A percentile compares a stretch with the other conserved stretches of the same genome.
phyloP scores from a whole-genome alignment of 2,888 invertebrate genomes.

The Bombylius major region DNA sequence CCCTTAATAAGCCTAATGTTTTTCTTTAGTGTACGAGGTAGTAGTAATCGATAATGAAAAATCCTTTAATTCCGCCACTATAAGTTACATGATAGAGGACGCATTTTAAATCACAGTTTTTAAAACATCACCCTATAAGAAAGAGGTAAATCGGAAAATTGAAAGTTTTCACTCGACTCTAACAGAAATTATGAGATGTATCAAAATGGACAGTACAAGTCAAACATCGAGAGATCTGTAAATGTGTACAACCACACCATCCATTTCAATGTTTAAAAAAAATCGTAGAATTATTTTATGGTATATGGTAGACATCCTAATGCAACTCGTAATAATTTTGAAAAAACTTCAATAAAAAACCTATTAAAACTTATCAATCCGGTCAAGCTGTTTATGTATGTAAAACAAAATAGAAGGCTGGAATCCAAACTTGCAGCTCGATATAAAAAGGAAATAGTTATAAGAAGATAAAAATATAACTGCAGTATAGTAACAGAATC shows the following conservation, averaged over 20 bases:
- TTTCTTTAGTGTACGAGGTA: constrained; percentile 8
- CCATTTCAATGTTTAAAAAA: too few relatives aligned
- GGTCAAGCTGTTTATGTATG: constrained; percentile 9
- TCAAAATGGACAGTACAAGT: not conserved
- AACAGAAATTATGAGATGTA: constrained; percentile 4
- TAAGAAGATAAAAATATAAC: too few relatives aligned
- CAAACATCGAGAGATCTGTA: not conserved
- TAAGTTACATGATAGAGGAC: constrained; percentile 4
- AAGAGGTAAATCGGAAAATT: constrained; percentile 3
- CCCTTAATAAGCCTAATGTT: constrained; percentile 9
- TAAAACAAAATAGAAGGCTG: too few relatives aligned
- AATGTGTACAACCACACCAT: not conserved
- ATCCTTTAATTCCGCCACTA: constrained; percentile 2
- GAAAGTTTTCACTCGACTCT: constrained; percentile 7
- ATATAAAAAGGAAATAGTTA: too few relatives aligned
- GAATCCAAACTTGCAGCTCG: constrained; percentile 13
- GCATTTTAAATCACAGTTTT: not conserved
- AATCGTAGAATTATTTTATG: too few relatives aligned
- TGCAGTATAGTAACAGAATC: too few relatives aligned
- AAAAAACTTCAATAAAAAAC: constrained; percentile 4
- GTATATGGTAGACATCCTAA: not conserved
- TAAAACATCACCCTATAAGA: constrained; percentile 7
- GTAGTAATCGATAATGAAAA: constrained; percentile 10
- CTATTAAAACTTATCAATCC: constrained; percentile 7
- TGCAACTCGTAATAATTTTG: constrained; percentile 7